Percentiles rank a stretch among this genome's conserved stretches.
These are phyloP conservation scores for Bombus ignitus DNA, from an alignment of 1,140 invertebrate species.

Conservation along the genomic window DNA sequence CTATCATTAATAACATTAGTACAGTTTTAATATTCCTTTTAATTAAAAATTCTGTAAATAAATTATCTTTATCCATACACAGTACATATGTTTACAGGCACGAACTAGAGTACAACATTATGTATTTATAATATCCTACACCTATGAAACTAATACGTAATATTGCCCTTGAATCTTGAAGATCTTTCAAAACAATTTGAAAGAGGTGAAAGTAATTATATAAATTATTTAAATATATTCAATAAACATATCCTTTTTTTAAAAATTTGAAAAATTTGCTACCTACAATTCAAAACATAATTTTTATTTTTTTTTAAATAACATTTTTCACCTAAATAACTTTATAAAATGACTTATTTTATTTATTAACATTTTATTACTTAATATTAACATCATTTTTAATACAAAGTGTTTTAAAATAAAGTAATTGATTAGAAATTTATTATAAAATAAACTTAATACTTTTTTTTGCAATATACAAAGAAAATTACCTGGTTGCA, in stretches of 20 bases:
- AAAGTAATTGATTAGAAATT: not conserved
- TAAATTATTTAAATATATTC: not conserved
- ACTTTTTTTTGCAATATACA: no score
- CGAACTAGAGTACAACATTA: not conserved
- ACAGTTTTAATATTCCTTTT: not conserved
- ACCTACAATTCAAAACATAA: not conserved
- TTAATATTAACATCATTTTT: not conserved
- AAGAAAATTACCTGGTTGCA: slow-evolving; percentile 50
- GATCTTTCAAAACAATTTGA: not conserved
- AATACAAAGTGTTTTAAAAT: not conserved
- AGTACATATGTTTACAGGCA: not conserved
- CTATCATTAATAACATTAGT: not conserved
- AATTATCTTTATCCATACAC: not conserved
- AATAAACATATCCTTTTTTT: no score
- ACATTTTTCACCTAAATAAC: not conserved
- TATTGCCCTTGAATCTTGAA: not conserved
- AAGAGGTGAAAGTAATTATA: not conserved
- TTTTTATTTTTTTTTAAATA: not conserved
- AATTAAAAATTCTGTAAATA: not conserved
- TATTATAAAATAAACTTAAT: not conserved
- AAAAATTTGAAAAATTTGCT: not conserved
- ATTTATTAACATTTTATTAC: not conserved
- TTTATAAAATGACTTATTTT: not conserved
- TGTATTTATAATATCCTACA: not conserved
- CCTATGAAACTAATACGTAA: not conserved